Percentiles rank a stretch among this genome's conserved stretches.
phyloP scores from a whole-genome alignment of 2,797 vertebrate genomes.

The Catostomus latipinnis region DNA sequence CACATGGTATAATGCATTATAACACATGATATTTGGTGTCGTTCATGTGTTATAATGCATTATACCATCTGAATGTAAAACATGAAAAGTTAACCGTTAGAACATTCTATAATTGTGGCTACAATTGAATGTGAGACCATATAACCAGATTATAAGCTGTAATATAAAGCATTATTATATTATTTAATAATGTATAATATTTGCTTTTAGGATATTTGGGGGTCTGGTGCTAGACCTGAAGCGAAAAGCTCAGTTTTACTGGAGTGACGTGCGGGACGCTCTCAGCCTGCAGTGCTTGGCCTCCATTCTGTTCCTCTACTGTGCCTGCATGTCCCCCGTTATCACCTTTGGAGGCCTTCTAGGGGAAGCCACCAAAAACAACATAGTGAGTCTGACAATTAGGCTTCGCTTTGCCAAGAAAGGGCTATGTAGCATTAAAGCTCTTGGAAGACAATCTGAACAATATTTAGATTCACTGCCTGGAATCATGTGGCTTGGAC shows the following conservation, averaged over 20 bases:
- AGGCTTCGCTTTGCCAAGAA: not conserved
- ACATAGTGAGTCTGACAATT: conserved; percentile 87
- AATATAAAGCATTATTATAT: too few relatives aligned
- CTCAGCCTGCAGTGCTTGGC: conserved; percentile 96
- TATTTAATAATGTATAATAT: not conserved
- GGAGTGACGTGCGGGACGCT: conserved; percentile 92
- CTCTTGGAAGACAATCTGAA: not conserved
- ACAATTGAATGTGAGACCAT: too few relatives aligned
- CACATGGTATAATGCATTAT: too few relatives aligned
- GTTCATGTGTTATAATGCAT: too few relatives aligned
- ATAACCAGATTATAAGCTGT: too few relatives aligned
- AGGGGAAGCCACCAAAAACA: conserved; percentile 93
- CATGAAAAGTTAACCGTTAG: too few relatives aligned
- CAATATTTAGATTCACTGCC: not conserved
- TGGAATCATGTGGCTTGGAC: not conserved
- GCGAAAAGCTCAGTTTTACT: conserved; percentile 92
- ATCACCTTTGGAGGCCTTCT: conserved; percentile 98
- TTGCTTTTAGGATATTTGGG: conserved; percentile 87
- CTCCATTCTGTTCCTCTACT: conserved; percentile 97
- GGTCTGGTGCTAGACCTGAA: conserved; percentile 91
- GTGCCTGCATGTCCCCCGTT: conserved; percentile 98
- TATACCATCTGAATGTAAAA: too few relatives aligned
- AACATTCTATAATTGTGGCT: too few relatives aligned
- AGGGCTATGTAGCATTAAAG: not conserved
- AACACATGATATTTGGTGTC: too few relatives aligned